Base-by-base conservation (phyloP, 2,888 invertebrate species). In the Campaea margaritaria region DNA sequence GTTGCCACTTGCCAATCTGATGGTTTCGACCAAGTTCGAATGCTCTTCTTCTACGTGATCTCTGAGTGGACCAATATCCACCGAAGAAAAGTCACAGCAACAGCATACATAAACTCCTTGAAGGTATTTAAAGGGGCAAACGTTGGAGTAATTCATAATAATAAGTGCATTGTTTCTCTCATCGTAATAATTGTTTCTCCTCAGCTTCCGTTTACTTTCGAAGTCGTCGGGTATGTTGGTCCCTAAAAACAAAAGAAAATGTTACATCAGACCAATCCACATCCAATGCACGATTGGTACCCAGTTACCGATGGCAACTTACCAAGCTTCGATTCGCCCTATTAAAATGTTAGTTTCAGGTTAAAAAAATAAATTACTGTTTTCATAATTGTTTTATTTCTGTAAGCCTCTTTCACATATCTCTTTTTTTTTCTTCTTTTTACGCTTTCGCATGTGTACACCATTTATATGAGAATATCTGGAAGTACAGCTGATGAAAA, bases 401-500 rank as follows among this genome's bases (percentile, higher is more conserved):
- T n/a, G 48, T 15, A 27, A 13, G 28, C 10, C 28, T 39, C 10
- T 49, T 15, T 56, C 43, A 21, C 34, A 15, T 27, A 15, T 13
- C 3, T 60, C 31, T 53, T 47, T 62, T 28, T 56, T 60, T 56
- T 54, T 69, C 27, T 67, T 70, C 36, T 62, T 50, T 31, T 64
- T 67, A 21, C 65, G 70, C 31, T 74, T 76, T 27, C 60, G 72
- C 41, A 80, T 75, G 72, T 87, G 87, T 1, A 84, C 82, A 41
- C 85, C 80, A 51, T 84, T 85, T 13, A 89, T 76, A 43, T 91
- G 89, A 0, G 85, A 78, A 63, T 87, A 82, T 13, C 90, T 86
- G 1, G 85, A 81, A 10, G 83, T 85, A 0, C 83, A 81, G 8
- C 82, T 89, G 4, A 74, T 72, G 57, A 87, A 87, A 2, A 82